Evolutionary conservation across 2,888 invertebrate species (phyloP).

Genomic region (Erebia palarica): DNA sequence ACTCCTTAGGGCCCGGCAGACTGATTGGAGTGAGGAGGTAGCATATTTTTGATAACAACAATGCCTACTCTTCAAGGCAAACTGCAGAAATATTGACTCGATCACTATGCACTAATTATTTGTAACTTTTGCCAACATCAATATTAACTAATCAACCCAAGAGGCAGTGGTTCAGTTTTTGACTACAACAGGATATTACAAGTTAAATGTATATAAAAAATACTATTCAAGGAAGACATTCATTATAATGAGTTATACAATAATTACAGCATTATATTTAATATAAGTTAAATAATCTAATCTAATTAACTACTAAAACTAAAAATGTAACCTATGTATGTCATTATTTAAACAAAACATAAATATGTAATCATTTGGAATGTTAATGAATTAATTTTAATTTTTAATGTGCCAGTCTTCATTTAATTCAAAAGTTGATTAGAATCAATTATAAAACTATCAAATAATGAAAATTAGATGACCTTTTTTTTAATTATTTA

Average conservation of each 20-base stretch:
- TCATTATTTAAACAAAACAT: no score
- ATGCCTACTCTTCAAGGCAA: no score
- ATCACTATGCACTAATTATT: no score
- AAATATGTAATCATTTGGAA: constrained; percentile 50
- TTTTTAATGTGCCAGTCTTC: constrained; percentile 40
- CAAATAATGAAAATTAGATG: background rate
- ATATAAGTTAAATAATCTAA: constrained; percentile 55
- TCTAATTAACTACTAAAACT: constrained; percentile 23
- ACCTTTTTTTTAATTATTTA: background rate
- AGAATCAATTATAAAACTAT: background rate
- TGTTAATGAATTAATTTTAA: constrained; percentile 45
- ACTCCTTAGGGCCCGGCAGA: no score
- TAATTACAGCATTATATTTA: constrained; percentile 51
- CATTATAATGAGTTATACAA: constrained; percentile 30
- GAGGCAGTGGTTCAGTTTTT: background rate
- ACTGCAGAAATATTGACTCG: no score
- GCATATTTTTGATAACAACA: no score
- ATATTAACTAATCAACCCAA: background rate
- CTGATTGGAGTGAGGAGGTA: no score
- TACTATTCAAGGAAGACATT: constrained; percentile 21
- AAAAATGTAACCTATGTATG: constrained; percentile 20
- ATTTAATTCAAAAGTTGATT: constrained; percentile 1
- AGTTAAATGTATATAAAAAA: no score
- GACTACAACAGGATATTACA: background rate
- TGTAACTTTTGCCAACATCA: no score